Evolutionary conservation across 2,113 vertebrate species (phyloP).

Genomic region (Triplophysa siluroides): DNA sequence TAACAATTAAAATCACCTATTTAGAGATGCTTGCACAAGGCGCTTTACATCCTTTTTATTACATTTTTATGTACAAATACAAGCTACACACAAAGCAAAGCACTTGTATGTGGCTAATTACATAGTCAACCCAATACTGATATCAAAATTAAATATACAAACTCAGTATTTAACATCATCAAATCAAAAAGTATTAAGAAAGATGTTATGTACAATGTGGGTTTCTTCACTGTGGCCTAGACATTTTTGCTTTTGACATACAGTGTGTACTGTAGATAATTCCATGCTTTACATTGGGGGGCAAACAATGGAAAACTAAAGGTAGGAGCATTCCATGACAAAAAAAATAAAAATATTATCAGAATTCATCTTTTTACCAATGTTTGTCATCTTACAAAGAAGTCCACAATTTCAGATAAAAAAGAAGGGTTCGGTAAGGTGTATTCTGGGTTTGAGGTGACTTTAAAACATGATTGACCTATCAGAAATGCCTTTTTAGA

Average conservation of each 20-base stretch:
- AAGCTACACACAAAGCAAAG: constrained; percentile 98
- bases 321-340: constrained; percentile 75
- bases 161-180: constrained; percentile 86
- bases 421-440: constrained; percentile 70
- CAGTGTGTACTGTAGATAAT: constrained; percentile 71
- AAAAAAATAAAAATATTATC: constrained; percentile 1
- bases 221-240: constrained; percentile 75
- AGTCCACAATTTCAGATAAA: constrained; percentile 70
- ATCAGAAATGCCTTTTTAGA: constrained; percentile 49
- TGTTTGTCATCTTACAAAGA: constrained; percentile 58
- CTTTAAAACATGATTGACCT: constrained; percentile 45
- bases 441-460: constrained; percentile 66
- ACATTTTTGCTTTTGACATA: constrained; percentile 78
- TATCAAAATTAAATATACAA: constrained; percentile 92
- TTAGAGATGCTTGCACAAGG: constrained; percentile 97
- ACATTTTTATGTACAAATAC: constrained; percentile 94
- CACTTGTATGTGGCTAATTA: constrained; percentile 90
- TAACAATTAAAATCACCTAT: constrained; percentile 93
- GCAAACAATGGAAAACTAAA: constrained; percentile 81
- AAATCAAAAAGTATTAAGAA: constrained; percentile 86
- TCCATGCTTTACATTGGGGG: constrained; percentile 75
- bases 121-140: constrained; percentile 87
- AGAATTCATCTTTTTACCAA: neutral
- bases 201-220: constrained; percentile 86
- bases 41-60: constrained; percentile 91